Base-by-base conservation (phyloP, 2,113 vertebrate genomes). In the Nibea albiflora region DNA sequence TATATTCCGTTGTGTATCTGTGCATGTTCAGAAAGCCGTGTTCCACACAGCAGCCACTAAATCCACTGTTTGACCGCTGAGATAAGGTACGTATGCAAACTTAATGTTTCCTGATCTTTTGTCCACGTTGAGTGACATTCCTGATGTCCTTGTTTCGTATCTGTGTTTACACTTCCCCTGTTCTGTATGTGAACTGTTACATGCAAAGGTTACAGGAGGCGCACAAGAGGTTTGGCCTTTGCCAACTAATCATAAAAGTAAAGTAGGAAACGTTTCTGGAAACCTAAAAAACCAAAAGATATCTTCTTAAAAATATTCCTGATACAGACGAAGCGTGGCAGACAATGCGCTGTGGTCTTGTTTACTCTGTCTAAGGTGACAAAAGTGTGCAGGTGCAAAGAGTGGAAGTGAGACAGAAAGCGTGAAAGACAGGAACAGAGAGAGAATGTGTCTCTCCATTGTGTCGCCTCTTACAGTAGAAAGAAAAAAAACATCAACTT, bases 91-190 rank as follows among this genome's bases (percentile, higher is more conserved):
- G 26, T 77, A 53, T 53, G 57, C 72, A 79, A 54, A 71, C 60
- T 26, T 28, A 49, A 72, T 70, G 68, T 89, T 58, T 84, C 44
- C 67, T 39, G 62, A 84, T 71, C 57, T 82, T 84, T 90, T 87
- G 77, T 69, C 61, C 52, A 28, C n/a, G 60, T 20, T 47, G 26
- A 77, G 53, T 78, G 54, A 90, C 81, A 86, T 89, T 87, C 78
- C 70, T 85, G 76, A 83, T 78, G 76, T 81, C 76, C 83, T 90
- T 83, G 83, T 42, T 44, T 52, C 11, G 17, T 75, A 81, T 85
- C 79, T 80, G 79, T 81, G 58, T 85, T 88, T 84, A 73, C 58
- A 81, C 76, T 80, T 71, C 58, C 39, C 17, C 31, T 35, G 11
- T 60, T 78, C 35, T 39, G 35, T 39, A 68, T 76, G 28, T 61